A percentile compares a stretch with the other conserved stretches of the same genome.
These are phyloP conservation scores for Zosterops lateralis DNA, from an alignment of 2,113 vertebrate genomes.

Conservation along the genomic window DNA sequence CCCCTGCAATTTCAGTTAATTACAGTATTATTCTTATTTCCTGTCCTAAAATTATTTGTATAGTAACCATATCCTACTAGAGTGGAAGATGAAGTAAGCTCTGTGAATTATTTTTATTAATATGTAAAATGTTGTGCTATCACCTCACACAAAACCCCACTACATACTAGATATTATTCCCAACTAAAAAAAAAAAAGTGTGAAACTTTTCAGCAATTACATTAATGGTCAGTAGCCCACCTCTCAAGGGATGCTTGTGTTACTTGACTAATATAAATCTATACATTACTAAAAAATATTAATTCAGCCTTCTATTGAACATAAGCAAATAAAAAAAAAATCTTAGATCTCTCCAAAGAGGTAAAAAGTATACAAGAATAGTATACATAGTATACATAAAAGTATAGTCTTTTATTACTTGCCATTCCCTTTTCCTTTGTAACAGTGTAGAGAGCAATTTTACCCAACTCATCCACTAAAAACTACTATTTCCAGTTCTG, in stretches of 20 bases:
- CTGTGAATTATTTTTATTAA: conserved; percentile 46
- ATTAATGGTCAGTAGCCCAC: not conserved
- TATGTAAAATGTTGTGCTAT: conserved; percentile 36
- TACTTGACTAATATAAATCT: conserved; percentile 8
- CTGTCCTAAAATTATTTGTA: conserved; percentile 60
- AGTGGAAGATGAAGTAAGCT: conserved; percentile 52
- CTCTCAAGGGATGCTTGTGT: conserved; percentile 1
- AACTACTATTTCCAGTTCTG: not conserved
- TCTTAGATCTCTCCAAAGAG: not conserved
- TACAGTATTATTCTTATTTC: conserved; percentile 67
- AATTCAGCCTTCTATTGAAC: not conserved
- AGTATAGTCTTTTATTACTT: not conserved
- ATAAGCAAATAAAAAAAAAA: not conserved
- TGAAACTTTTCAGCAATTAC: conserved; percentile 42
- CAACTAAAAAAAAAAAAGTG: conserved; percentile 2
- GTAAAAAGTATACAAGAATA: not conserved
- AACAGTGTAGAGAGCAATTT: not conserved
- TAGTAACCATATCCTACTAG: conserved; percentile 53
- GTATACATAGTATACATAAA: not conserved
- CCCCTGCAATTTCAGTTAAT: conserved; percentile 63
- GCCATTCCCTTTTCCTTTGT: not conserved
- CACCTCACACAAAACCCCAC: not conserved
- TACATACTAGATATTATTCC: not conserved
- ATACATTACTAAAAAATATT: not conserved
- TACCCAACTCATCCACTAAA: not conserved